These are phyloP conservation scores for Acanthaster planci DNA, from an alignment of 35 echinoderm and acorn worm genomes.

Conservation along the genomic window DNA sequence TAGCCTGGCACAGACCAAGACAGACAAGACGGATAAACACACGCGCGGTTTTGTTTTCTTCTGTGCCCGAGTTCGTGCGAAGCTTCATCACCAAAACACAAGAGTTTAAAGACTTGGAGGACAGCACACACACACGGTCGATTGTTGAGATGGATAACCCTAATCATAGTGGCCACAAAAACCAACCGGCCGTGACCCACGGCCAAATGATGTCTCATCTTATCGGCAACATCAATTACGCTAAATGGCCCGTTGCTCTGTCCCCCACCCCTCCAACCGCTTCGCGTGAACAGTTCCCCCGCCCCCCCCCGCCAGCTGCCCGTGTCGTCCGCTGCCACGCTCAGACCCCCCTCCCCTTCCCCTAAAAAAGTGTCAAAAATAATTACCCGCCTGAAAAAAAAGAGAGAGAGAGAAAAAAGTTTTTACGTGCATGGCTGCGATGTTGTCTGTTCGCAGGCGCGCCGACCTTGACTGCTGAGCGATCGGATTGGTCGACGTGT, in stretches of 20 bases:
- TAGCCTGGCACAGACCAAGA: too few relatives aligned
- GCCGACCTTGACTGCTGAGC: background rate
- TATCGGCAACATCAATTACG: background rate
- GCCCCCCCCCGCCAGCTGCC: constrained; percentile 9
- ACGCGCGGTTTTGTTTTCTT: background rate
- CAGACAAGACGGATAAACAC: background rate
- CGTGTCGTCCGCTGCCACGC: background rate
- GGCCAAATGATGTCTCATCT: background rate
- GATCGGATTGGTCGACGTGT: background rate
- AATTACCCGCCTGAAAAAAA: constrained; percentile 5
- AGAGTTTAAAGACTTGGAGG: too few relatives aligned
- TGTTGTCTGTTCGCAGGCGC: background rate
- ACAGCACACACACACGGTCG: too few relatives aligned
- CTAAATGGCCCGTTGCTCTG: background rate
- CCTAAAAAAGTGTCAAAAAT: constrained; percentile 9
- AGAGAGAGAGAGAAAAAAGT: background rate
- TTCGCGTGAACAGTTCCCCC: background rate
- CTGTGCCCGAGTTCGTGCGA: too few relatives aligned
- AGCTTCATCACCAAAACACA: too few relatives aligned
- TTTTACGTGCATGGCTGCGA: background rate
- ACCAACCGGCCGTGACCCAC: background rate
- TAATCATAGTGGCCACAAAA: background rate
- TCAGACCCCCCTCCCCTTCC: too few relatives aligned
- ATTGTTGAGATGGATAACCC: background rate
- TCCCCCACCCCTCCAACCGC: background rate